These are phyloP conservation scores for Bombus waltoni DNA, from an alignment of 1,140 invertebrate genomes.

Conservation along the genomic window DNA sequence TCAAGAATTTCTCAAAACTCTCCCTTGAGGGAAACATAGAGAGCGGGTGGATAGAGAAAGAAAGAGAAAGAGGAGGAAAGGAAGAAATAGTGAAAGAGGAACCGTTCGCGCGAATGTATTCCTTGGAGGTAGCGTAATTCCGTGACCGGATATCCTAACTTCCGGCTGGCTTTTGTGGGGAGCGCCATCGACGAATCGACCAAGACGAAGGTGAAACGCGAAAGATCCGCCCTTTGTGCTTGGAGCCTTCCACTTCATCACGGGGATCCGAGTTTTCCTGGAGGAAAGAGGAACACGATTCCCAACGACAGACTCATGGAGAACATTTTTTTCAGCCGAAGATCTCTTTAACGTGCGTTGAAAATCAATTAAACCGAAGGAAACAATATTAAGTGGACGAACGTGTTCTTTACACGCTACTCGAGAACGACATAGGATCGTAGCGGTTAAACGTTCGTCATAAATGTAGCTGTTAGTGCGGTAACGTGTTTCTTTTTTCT, in stretches of 20 bases:
- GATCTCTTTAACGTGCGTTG: conserved; percentile 34
- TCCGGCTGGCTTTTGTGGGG: conserved; percentile 40
- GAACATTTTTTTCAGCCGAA: conserved; percentile 21
- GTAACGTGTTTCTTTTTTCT: background rate
- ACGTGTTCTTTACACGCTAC: conserved; percentile 1
- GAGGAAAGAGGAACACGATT: background rate
- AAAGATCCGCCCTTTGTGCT: background rate
- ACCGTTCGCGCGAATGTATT: conserved; percentile 43
- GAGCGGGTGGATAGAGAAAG: accelerated
- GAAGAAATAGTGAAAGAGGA: background rate
- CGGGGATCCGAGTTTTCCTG: background rate
- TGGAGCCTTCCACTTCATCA: conserved; percentile 53
- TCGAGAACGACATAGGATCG: too few relatives aligned
- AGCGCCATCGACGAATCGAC: conserved; percentile 36
- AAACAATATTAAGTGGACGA: conserved; percentile 44
- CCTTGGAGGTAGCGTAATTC: conserved; percentile 51
- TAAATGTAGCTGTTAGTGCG: background rate
- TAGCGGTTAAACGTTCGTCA: background rate
- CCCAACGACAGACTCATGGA: background rate
- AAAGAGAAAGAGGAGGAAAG: background rate
- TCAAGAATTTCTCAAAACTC: conserved; percentile 13
- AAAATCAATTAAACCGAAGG: background rate
- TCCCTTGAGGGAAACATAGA: background rate
- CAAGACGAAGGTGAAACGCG: conserved; percentile 11
- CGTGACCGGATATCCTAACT: conserved; percentile 45